These are phyloP conservation scores for Lasioglossum albipes DNA, from an alignment of 1,140 invertebrate species.

Conservation along the genomic window DNA sequence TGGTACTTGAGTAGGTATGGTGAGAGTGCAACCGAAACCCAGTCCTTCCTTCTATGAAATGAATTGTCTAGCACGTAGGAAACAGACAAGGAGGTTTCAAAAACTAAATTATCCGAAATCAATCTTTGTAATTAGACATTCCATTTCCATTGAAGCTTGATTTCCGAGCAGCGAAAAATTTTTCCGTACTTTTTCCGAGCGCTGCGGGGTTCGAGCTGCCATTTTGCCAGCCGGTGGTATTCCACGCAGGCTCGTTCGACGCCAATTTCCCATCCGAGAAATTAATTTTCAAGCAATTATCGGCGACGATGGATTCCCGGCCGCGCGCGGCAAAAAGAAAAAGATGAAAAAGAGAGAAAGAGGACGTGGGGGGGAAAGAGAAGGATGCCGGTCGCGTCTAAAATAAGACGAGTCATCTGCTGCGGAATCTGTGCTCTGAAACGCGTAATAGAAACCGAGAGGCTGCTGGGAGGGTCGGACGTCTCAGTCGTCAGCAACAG, in stretches of 20 bases:
- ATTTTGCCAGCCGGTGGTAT: not conserved
- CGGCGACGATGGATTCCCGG: slow-evolving; percentile 5
- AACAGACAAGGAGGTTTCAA: too few relatives aligned
- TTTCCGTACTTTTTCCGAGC: not conserved
- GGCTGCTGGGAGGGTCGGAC: slow-evolving; percentile 45
- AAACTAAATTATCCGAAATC: too few relatives aligned
- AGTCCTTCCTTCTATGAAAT: too few relatives aligned
- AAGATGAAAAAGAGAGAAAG: not conserved
- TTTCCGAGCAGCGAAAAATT: not conserved
- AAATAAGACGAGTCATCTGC: slow-evolving; percentile 53
- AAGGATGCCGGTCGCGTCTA: slow-evolving; percentile 31
- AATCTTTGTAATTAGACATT: too few relatives aligned
- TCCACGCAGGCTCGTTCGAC: not conserved
- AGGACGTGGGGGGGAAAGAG: not conserved
- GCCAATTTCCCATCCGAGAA: slow-evolving; percentile 16
- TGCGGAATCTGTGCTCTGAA: slow-evolving; percentile 32
- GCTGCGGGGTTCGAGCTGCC: not conserved
- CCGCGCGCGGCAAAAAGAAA: too few relatives aligned
- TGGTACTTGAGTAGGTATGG: too few relatives aligned
- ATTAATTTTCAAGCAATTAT: slow-evolving; percentile 45
- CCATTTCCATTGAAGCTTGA: too few relatives aligned
- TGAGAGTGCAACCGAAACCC: too few relatives aligned
- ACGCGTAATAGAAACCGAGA: slow-evolving; percentile 58
- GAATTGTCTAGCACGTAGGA: too few relatives aligned
- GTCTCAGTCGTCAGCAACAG: slow-evolving; percentile 60